A percentile compares a stretch with the other conserved stretches of the same genome.
These are phyloP conservation scores for Smittia aterrima DNA, from an alignment of 2,888 invertebrate genomes.

Conservation along the genomic window DNA sequence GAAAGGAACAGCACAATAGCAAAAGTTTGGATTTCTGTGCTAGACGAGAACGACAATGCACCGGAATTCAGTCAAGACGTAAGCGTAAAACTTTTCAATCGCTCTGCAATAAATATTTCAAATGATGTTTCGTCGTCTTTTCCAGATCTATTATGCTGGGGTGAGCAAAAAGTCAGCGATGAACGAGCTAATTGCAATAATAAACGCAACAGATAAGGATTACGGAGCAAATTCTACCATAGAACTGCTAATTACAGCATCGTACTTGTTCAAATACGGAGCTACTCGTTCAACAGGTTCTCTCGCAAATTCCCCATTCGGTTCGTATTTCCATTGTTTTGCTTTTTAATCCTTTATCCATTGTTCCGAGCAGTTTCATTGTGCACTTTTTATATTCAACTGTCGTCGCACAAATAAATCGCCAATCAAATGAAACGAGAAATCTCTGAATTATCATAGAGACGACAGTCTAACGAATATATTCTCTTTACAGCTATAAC, in stretches of 20 bases:
- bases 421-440: neutral
- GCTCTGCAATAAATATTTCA: neutral
- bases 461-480: too few relatives aligned
- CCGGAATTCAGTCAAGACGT: conserved; percentile 65
- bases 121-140: neutral
- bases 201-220: conserved; percentile 81
- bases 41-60: conserved; percentile 83
- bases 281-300: conserved; percentile 76
- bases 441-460: too few relatives aligned
- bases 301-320: conserved; percentile 83
- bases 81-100: conserved; percentile 26
- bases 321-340: conserved; percentile 43
- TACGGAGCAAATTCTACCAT: conserved; percentile 79
- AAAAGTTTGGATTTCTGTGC: conserved; percentile 67
- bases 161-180: conserved; percentile 75
- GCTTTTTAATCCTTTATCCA: neutral
- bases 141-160: conserved; percentile 56
- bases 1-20: conserved; percentile 68
- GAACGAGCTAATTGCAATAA: conserved; percentile 70
- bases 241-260: conserved; percentile 76
- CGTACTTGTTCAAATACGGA: conserved; percentile 77
- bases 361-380: neutral
- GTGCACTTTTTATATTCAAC: neutral
- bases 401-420: neutral
- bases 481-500: conserved; percentile 48